Base-by-base conservation (phyloP, 1,140 invertebrate genomes). In the Cardiocondyla obscurior region DNA sequence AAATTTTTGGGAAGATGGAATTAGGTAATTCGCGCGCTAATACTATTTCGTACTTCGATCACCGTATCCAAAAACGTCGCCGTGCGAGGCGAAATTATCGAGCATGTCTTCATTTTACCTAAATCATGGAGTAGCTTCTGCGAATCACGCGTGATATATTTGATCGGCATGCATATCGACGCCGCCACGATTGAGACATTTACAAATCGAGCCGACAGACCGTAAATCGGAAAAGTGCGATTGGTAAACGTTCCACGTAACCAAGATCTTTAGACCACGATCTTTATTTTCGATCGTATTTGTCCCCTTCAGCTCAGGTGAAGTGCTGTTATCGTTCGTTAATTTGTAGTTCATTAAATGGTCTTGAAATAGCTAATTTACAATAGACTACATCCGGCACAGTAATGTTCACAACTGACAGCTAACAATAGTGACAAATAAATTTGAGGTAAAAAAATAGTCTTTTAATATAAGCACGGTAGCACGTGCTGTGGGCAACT, bases 201-300 rank as follows among this genome's bases (percentile, higher is more conserved):
- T 65, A 79, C 46, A n/a, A 12, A 67, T 79, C 62, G 46, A 64
- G 16, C 28, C 19, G 44, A 39, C 33, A n/a, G 19, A 79, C 33
- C n/a, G 46, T 76, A 42, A 79, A 53, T 39, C 60, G 30, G 74
- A 79, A 69, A 49, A 42, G 74, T 79, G 62, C 74, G 74, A 79
- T 79, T 69, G 62, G 3, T 79, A 46, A 53, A 53, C 62, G 74
- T 67, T 67, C 44, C 62, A 67, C 60, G 74, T 79, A 53, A 69
- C 46, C 62, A 53, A 53, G 16, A 79, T 79, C 16, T 19, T 62
- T 51, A 36, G 19, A 76, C 64, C 55, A 51, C 14, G 42, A 77
- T 53, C 51, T 3, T 16, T 64, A 76, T 42, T 79, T 79, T 79
- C 74, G 16, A 69, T 55, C 62, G 28, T 67, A n/a, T 77, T 67